Percentiles rank a stretch among this genome's conserved stretches.
phyloP scores from a whole-genome alignment of 1,140 invertebrate genomes.

The Bombyx mori region DNA sequence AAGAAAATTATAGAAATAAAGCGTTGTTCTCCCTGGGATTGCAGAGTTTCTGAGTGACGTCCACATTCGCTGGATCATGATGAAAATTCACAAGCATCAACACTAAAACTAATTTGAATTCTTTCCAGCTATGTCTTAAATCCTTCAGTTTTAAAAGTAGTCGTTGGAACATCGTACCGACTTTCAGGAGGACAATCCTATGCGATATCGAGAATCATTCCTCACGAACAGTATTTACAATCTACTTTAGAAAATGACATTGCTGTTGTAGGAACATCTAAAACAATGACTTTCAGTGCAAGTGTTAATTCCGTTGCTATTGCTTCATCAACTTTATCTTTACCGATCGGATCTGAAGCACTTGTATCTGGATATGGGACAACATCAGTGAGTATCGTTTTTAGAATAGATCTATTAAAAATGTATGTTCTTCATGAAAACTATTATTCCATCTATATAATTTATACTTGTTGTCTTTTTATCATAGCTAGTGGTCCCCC shows the following conservation, averaged over 20 bases:
- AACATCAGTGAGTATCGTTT: conserved; percentile 35
- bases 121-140: conserved; percentile 30
- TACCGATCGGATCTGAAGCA: conserved; percentile 37
- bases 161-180: conserved; percentile 41
- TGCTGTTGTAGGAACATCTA: conserved; percentile 29
- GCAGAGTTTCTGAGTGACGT: too few relatives aligned
- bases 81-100: too few relatives aligned
- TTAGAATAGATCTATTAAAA: neutral
- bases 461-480: too few relatives aligned
- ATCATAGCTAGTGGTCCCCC: too few relatives aligned
- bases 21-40: neutral
- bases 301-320: conserved; percentile 29
- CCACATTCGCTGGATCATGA: too few relatives aligned
- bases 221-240: conserved; percentile 36
- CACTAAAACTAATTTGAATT: neutral
- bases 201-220: conserved; percentile 28
- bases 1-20: neutral
- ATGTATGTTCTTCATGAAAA: neutral
- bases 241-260: conserved; percentile 47
- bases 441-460: too few relatives aligned
- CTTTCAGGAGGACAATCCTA: conserved; percentile 39
- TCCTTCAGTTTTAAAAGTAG: conserved; percentile 29
- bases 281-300: conserved; percentile 31
- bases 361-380: conserved; percentile 57
- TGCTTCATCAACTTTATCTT: conserved; percentile 17